A percentile compares a stretch with the other conserved stretches of the same genome.
These are phyloP conservation scores for Mythimna ferrago DNA, from an alignment of 2,888 invertebrate species.

Conservation along the genomic window DNA sequence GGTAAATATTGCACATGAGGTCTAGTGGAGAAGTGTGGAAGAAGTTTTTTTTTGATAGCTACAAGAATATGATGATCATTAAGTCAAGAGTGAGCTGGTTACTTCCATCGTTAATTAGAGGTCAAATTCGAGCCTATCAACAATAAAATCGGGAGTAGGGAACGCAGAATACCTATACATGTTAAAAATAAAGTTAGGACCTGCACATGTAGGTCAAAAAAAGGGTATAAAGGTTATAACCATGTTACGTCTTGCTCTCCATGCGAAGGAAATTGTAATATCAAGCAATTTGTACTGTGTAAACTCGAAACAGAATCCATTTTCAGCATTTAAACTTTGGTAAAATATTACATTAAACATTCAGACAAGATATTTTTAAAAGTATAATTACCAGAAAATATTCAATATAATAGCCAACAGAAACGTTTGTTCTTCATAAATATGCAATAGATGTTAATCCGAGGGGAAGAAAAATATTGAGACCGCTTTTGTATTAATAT, in stretches of 20 bases:
- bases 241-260: too few species aligned
- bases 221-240: neutral
- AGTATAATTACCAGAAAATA: constrained; percentile 63
- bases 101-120: too few species aligned
- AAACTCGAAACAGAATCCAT: neutral
- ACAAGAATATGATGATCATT: too few species aligned
- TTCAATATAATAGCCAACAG: constrained; percentile 56
- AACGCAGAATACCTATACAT: neutral
- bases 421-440: constrained; percentile 71
- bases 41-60: too few species aligned
- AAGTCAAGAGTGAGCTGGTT: too few species aligned
- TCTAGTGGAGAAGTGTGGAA: neutral
- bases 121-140: too few species aligned
- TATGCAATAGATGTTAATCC: constrained; percentile 78
- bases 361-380: constrained; percentile 56
- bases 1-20: neutral
- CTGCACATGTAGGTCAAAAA: neutral
- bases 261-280: too few species aligned
- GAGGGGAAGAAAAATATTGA: constrained; percentile 70
- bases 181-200: neutral
- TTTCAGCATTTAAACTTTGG: constrained; percentile 24
- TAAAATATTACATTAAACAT: constrained; percentile 44
- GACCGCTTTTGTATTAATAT: constrained; percentile 66
- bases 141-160: too few species aligned
- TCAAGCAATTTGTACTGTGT: neutral